Conservation (phyloP, 2,113 vertebrate species). For the Antechinus stuartii region DNA sequence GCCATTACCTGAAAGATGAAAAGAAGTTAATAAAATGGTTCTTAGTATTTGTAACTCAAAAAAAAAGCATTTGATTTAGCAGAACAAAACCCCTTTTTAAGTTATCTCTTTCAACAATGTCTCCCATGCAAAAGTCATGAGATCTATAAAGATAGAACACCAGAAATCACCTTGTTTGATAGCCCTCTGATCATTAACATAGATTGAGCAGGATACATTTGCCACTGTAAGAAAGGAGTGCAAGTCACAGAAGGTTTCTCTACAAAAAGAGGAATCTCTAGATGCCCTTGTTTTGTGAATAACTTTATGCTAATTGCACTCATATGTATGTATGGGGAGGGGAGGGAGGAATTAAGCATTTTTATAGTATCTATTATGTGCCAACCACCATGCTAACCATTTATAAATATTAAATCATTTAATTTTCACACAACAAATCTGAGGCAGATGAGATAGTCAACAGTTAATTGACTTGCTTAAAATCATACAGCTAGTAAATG, state of each 20-base stretch:
- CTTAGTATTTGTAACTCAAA: neutral
- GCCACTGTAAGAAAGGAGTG: neutral
- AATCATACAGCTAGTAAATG: neutral
- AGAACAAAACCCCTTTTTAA: neutral
- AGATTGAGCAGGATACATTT: neutral
- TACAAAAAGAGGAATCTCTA: neutral
- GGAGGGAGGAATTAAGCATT: neutral
- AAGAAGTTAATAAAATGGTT: neutral
- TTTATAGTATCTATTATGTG: neutral
- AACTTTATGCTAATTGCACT: neutral
- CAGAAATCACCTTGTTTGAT: neutral
- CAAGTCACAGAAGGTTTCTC: neutral
- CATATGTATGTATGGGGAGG: neutral
- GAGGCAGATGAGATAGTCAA: neutral
- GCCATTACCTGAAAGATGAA: neutral
- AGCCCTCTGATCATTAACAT: neutral
- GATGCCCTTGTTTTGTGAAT: neutral
- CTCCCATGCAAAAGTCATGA: neutral
- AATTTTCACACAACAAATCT: neutral
- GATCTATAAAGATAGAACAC: neutral
- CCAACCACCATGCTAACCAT: neutral
- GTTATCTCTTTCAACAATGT: neutral
- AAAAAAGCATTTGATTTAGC: neutral
- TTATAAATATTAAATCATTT: neutral
- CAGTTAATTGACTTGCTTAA: neutral